Evolutionary conservation across 2,113 vertebrate genomes (phyloP).

Genomic region (Cavia aperea): DNA sequence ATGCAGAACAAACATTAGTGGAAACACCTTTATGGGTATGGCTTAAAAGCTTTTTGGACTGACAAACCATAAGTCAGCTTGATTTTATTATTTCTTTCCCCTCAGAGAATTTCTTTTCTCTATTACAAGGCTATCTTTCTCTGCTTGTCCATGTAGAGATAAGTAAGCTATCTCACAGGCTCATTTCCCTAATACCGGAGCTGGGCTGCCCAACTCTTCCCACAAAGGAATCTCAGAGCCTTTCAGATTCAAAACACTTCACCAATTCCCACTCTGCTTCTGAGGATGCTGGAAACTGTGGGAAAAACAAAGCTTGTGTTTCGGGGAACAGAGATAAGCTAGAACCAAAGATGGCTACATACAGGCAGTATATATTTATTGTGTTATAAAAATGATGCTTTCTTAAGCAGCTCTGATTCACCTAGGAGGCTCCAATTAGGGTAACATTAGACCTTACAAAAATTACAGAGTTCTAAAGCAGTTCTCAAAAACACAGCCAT

Average conservation of each 20-base stretch:
- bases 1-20: slow-evolving; percentile 56
- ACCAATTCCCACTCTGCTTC: neutral
- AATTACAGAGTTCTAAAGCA: slow-evolving; percentile 19
- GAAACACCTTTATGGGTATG: slow-evolving; percentile 34
- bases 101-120: neutral
- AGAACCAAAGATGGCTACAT: neutral
- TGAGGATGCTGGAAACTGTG: neutral
- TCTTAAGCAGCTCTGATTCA: slow-evolving; percentile 27
- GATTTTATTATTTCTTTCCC: slow-evolving; percentile 52
- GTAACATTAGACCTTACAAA: neutral
- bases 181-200: neutral
- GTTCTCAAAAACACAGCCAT: slow-evolving; percentile 11
- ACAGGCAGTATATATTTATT: neutral
- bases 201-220: neutral
- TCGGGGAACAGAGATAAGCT: neutral
- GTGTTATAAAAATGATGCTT: slow-evolving; percentile 8
- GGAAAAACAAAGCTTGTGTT: slow-evolving; percentile 36
- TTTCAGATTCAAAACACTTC: neutral
- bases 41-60: slow-evolving; percentile 53
- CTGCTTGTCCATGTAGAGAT: neutral
- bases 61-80: slow-evolving; percentile 2
- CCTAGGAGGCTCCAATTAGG: neutral
- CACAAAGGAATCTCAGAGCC: neutral
- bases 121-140: neutral
- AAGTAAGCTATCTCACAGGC: neutral